Conservation (phyloP, 2,888 invertebrate species). For the Spodoptera picta region DNA sequence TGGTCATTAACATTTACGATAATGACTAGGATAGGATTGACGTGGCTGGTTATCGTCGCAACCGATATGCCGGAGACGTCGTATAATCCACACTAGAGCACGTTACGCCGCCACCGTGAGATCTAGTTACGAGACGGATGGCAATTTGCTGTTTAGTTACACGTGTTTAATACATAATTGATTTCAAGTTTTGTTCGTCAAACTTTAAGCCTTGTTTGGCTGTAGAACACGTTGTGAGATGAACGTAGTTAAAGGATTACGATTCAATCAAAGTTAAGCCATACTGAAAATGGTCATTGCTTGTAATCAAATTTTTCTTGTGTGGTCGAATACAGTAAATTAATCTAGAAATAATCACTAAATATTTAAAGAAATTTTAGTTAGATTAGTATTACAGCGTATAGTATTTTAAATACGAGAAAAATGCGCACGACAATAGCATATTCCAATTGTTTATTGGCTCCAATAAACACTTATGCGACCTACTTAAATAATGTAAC, state of each 20-base stretch:
- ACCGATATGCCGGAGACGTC: conserved; percentile 73
- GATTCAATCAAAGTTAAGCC: conserved; percentile 15
- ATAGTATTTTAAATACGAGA: neutral
- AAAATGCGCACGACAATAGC: conserved; percentile 2
- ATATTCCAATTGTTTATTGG: conserved; percentile 9
- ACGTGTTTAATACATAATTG: conserved; percentile 59
- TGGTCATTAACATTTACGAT: conserved; percentile 87
- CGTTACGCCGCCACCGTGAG: conserved; percentile 50
- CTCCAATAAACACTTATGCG: conserved; percentile 11
- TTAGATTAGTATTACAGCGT: neutral
- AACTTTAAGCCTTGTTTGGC: conserved; percentile 18
- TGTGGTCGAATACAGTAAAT: too few species aligned
- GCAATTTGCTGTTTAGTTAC: conserved; percentile 59
- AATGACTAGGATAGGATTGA: conserved; percentile 84
- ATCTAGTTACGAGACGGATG: conserved; percentile 39
- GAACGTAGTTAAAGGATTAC: conserved; percentile 23
- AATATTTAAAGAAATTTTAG: too few species aligned
- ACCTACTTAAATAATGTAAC: conserved; percentile 34
- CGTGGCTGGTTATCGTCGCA: conserved; percentile 73
- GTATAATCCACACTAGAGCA: conserved; percentile 62
- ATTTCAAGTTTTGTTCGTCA: conserved; percentile 50
- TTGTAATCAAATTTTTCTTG: too few species aligned
- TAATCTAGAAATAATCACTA: too few species aligned
- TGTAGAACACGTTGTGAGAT: neutral
- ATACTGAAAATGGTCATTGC: neutral